Percentiles rank a stretch among this genome's conserved stretches.
Evolutionary conservation across 1,140 invertebrate species (phyloP).

Genomic region (Pinna nobilis): DNA sequence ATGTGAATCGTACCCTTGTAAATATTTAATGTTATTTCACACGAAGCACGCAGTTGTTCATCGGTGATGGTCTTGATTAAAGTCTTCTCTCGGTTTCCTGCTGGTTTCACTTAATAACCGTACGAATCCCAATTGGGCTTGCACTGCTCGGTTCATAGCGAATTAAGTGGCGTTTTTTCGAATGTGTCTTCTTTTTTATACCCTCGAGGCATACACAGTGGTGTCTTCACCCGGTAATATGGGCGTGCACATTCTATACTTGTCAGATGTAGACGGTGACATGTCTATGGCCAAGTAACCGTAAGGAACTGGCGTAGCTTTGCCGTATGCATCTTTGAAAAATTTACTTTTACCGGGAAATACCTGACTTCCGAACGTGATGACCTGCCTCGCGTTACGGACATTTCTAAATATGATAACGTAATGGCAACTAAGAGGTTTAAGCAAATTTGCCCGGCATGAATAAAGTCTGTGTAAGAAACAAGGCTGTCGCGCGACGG

Average conservation of each 20-base stretch:
- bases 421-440: conserved; percentile 33
- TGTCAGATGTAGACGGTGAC: background rate
- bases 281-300: conserved; percentile 33
- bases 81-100: background rate
- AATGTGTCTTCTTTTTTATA: background rate
- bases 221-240: conserved; percentile 34
- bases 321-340: conserved; percentile 32
- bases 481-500: conserved; percentile 12
- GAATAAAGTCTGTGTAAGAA: conserved; percentile 36
- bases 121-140: conserved; percentile 6
- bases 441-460: conserved; percentile 10
- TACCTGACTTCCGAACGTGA: conserved; percentile 25
- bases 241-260: conserved; percentile 23
- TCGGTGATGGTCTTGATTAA: conserved; percentile 7
- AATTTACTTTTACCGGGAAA: conserved; percentile 24
- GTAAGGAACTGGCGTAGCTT: conserved; percentile 12
- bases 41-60: conserved; percentile 15
- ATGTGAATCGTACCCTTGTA: conserved; percentile 1
- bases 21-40: conserved; percentile 27
- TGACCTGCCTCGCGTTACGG: conserved; percentile 9
- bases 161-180: background rate
- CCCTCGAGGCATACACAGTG: conserved; percentile 20
- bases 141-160: conserved; percentile 19
- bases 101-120: conserved; percentile 12
- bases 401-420: conserved; percentile 20